Conservation (phyloP, 2,888 invertebrate species). For the Mythimna pallens region DNA sequence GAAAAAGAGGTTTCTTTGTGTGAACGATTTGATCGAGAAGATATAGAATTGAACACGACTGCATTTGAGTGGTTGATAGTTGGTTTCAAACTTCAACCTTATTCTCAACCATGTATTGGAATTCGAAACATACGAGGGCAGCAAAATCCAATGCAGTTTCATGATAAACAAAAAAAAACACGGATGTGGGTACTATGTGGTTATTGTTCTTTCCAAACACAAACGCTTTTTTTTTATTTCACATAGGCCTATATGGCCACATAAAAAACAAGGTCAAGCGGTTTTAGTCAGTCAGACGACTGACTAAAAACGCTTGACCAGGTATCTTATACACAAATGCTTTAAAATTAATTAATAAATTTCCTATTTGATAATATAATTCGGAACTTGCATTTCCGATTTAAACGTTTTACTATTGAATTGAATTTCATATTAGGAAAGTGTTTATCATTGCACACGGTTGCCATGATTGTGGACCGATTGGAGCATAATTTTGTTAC, state of each 20-base stretch:
- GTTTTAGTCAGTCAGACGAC: too few relatives aligned
- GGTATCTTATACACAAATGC: not conserved
- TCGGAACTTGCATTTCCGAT: not conserved
- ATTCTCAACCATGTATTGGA: not conserved
- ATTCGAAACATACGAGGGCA: not conserved
- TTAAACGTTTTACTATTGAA: not conserved
- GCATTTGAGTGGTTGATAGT: slow-evolving; percentile 36
- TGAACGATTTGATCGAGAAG: slow-evolving; percentile 64
- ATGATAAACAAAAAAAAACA: not conserved
- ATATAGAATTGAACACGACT: slow-evolving; percentile 55
- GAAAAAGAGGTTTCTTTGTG: slow-evolving; percentile 64
- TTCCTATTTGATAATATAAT: too few relatives aligned
- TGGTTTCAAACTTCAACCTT: not conserved
- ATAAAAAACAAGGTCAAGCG: too few relatives aligned
- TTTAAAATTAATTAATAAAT: not conserved
- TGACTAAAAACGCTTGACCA: too few relatives aligned
- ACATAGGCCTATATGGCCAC: too few relatives aligned
- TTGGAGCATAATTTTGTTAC: not conserved
- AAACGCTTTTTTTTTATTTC: not conserved
- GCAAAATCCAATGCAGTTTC: not conserved
- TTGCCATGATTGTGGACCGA: not conserved
- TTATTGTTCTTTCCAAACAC: not conserved
- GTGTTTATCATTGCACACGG: not conserved
- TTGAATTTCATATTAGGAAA: not conserved
- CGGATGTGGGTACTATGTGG: too few relatives aligned